Evolutionary conservation across 2,888 invertebrate species (phyloP), one percentile per base, ranked within the genome.

Genomic region (Balanococcus diminutus): DNA sequence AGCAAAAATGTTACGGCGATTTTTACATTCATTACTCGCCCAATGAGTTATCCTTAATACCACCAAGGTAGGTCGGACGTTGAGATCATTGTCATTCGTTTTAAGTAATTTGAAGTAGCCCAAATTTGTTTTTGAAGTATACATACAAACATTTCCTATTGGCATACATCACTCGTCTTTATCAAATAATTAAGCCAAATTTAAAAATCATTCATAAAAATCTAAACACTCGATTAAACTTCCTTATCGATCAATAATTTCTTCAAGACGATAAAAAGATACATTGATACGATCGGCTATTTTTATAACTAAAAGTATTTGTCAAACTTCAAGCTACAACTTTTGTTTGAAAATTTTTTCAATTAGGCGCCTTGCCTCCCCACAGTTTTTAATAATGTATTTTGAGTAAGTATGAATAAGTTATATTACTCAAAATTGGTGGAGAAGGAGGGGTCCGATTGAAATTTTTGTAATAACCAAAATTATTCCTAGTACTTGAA

Each of bases 1-100:
- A 93, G 90, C 95, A 96, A 89, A 93, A 94, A 90, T 93, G 95
- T 88, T 93, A 93, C 88, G 95, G 96, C 87, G 96, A 96, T 90
- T 93, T 96, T 86, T 96, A 95, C 90, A 93, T 93, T 22, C 75
- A 79, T 79, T 79, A 79, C 9, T 36, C 75, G 25, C 75, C 75
- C 19, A 36, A 36, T 79, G 19, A 79, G 36, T 36, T 79, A 36
- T 79, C 75, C 0, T 36, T 36, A 9, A 36, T 19, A 16, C 75
- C 75, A 9, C 75, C 75, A 0, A 79, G 75, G 75, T 79, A 79
- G 0, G 56, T 19, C 11, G 9, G 5, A 9, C 2, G 11, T 56
- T 56, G 8, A 2, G 1, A 56, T 2, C 9, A 11, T 61, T 61
- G 0, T 2, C 14, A 28, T 28, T 19, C 22, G 19, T 36, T 6